These are phyloP conservation scores for Rhinichthys osculus DNA, from an alignment of 2,797 vertebrate genomes.

Conservation along the genomic window DNA sequence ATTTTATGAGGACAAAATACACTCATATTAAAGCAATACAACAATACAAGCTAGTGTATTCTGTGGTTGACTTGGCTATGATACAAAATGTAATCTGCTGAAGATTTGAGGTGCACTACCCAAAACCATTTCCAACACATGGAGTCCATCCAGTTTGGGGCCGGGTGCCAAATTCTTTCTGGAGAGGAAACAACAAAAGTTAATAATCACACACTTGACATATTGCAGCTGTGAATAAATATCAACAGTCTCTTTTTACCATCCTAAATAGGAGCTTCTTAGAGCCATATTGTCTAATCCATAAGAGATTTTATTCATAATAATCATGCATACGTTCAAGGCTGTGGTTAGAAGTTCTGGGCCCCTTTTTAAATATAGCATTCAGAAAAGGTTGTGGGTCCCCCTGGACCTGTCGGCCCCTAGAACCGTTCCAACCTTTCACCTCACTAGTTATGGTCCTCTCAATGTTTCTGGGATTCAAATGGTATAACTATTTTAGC, in stretches of 20 bases:
- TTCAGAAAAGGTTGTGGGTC: background rate
- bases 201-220: slow-evolving; percentile 19
- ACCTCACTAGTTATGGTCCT: background rate
- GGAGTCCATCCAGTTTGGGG: slow-evolving; percentile 58
- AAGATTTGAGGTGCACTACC: slow-evolving; percentile 64
- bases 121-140: slow-evolving; percentile 74
- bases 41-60: slow-evolving; percentile 18
- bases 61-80: slow-evolving; percentile 7
- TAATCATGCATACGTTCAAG: background rate
- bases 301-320: background rate
- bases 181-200: slow-evolving; percentile 38
- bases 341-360: background rate
- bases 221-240: slow-evolving; percentile 17
- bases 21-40: slow-evolving; percentile 3
- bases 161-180: slow-evolving; percentile 62
- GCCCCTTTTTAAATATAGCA: background rate
- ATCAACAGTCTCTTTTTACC: slow-evolving; percentile 2
- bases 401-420: background rate
- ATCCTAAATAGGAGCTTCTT: background rate
- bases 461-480: background rate
- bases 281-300: background rate
- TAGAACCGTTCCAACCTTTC: background rate
- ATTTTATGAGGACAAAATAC: background rate
- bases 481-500: background rate
- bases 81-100: slow-evolving; percentile 45